These are phyloP conservation scores for Prionace glauca DNA, from an alignment of 2,797 vertebrate genomes.

Conservation along the genomic window DNA sequence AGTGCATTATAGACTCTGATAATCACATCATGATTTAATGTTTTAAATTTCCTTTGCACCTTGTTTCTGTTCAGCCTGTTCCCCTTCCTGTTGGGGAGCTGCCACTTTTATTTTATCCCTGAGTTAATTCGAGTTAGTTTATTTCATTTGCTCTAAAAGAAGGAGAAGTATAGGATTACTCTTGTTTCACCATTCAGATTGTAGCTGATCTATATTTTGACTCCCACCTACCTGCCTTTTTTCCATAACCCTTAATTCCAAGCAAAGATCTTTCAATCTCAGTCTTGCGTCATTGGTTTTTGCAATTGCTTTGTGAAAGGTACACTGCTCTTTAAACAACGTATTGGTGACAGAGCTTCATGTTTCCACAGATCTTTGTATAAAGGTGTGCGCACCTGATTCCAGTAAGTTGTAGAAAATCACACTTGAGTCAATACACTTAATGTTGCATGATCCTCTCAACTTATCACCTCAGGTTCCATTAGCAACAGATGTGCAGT, in stretches of 20 bases:
- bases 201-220: not conserved
- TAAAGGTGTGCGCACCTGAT: not conserved
- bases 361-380: not conserved
- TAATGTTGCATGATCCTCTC: not conserved
- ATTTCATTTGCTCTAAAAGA: too few species aligned
- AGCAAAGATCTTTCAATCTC: not conserved
- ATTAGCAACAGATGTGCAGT: not conserved
- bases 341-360: not conserved
- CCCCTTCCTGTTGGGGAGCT: too few species aligned
- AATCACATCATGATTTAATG: too few species aligned
- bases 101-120: too few species aligned
- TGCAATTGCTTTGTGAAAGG: too few species aligned
- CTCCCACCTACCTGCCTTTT: not conserved
- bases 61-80: too few species aligned
- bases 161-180: not conserved
- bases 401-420: not conserved
- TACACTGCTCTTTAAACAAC: not conserved
- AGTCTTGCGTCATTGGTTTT: not conserved
- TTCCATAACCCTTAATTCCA: not conserved
- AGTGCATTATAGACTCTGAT: too few species aligned
- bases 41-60: too few species aligned
- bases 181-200: not conserved
- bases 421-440: not conserved
- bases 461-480: not conserved
- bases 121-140: too few species aligned